Conservation (phyloP, 2,888 invertebrate species). For the Bhutanitis thaidina region DNA sequence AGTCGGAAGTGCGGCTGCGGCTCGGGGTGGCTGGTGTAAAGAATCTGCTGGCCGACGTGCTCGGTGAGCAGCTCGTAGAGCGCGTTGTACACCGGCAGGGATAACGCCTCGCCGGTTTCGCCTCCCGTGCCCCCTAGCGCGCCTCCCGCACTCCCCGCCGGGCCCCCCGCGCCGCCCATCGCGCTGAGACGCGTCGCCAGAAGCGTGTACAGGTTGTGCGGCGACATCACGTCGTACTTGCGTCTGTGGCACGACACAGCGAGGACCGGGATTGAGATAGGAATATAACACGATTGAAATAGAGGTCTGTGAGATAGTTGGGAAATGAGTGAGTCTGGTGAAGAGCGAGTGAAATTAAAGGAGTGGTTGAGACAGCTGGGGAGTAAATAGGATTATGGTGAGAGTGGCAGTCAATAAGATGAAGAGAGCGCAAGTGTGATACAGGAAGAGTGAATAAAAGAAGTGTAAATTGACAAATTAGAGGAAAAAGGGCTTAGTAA, state of each 20-base stretch:
- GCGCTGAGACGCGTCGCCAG: conserved; percentile 91
- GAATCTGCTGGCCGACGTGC: conserved; percentile 96
- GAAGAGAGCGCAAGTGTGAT: no score
- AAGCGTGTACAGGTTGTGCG: conserved; percentile 98
- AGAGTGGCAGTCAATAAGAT: no score
- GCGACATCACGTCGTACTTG: conserved; percentile 99
- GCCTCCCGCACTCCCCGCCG: conserved; percentile 91
- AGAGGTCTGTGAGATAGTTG: no score
- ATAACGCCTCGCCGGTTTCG: conserved; percentile 86
- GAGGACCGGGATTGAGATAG: no score
- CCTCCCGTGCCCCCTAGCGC: conserved; percentile 90
- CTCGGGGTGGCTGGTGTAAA: conserved; percentile 96
- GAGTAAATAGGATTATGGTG: no score
- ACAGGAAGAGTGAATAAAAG: no score
- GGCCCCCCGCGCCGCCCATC: conserved; percentile 26
- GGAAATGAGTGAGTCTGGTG: no score
- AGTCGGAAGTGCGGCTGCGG: conserved; percentile 96
- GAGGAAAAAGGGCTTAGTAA: no score
- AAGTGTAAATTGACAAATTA: no score
- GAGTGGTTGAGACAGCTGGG: neutral
- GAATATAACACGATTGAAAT: no score
- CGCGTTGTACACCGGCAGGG: conserved; percentile 98
- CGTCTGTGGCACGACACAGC: conserved; percentile 80
- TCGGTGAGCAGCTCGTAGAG: conserved; percentile 99
- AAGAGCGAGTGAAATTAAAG: no score